Evolutionary conservation across 1,140 invertebrate genomes (phyloP).

Genomic region (Eupristina koningsbergeri): DNA sequence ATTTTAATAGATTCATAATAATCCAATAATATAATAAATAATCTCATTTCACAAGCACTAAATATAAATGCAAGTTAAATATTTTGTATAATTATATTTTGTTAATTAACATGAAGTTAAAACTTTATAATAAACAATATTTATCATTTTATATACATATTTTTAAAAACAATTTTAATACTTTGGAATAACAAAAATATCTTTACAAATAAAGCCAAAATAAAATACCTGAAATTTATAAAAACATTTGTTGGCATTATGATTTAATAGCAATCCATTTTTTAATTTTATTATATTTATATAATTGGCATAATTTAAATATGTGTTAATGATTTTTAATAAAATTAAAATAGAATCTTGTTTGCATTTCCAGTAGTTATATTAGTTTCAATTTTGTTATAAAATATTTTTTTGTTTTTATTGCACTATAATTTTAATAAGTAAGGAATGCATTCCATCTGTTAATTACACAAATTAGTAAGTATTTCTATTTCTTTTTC

Average conservation of each 20-base stretch:
- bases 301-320: slow-evolving; percentile 24
- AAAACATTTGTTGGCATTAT: background rate
- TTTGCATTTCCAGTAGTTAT: background rate
- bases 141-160: slow-evolving; percentile 32
- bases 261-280: slow-evolving; percentile 5
- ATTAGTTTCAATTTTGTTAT: background rate
- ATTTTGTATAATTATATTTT: slow-evolving; percentile 33
- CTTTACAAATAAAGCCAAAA: background rate
- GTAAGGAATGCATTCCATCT: slow-evolving; percentile 26
- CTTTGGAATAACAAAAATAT: background rate
- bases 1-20: slow-evolving; percentile 27
- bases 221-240: background rate
- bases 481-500: background rate
- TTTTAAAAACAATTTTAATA: slow-evolving; percentile 23
- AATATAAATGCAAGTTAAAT: background rate
- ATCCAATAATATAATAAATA: slow-evolving; percentile 39
- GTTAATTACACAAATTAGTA: slow-evolving; percentile 41
- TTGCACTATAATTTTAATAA: slow-evolving; percentile 33
- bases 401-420: slow-evolving; percentile 31
- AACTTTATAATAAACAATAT: slow-evolving; percentile 28
- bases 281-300: slow-evolving; percentile 30
- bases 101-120: slow-evolving; percentile 30
- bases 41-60: no score
- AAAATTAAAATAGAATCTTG: slow-evolving; percentile 8
- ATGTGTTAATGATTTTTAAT: slow-evolving; percentile 13